These are phyloP conservation scores for Eleutherodactylus coqui DNA, from an alignment of 2,797 vertebrate species.

Conservation along the genomic window DNA sequence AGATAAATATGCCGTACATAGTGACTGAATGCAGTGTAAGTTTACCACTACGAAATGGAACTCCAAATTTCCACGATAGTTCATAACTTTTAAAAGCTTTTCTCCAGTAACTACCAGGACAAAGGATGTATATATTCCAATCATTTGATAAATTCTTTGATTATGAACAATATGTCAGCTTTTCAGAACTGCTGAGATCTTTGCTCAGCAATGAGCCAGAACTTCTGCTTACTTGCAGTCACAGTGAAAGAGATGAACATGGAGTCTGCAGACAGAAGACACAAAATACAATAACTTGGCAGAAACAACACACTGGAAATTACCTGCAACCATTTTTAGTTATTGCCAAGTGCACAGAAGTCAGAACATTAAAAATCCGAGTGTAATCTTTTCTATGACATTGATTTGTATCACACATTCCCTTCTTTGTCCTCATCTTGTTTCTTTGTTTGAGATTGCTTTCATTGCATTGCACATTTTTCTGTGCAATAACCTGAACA, in stretches of 20 bases:
- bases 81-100: not conserved
- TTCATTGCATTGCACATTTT: not conserved
- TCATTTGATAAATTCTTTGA: constrained; percentile 18
- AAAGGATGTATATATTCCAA: not conserved
- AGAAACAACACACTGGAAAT: constrained; percentile 12
- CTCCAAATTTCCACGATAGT: too few relatives aligned
- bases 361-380: constrained; percentile 14
- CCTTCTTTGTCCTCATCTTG: not conserved
- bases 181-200: constrained; percentile 13
- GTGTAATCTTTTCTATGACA: constrained; percentile 33
- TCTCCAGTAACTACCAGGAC: not conserved
- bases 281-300: constrained; percentile 23
- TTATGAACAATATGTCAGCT: not conserved
- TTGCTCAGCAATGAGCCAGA: constrained; percentile 1
- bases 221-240: constrained; percentile 14
- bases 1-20: too few relatives aligned
- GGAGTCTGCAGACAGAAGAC: not conserved
- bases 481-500: constrained; percentile 20
- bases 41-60: too few relatives aligned
- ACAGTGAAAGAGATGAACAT: not conserved
- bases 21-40: too few relatives aligned
- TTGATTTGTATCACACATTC: constrained; percentile 14
- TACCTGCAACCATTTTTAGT: constrained; percentile 16
- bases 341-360: constrained; percentile 1
- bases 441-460: not conserved